Conservation (phyloP, 2,113 vertebrate genomes). For the Cichladusa arquata region DNA sequence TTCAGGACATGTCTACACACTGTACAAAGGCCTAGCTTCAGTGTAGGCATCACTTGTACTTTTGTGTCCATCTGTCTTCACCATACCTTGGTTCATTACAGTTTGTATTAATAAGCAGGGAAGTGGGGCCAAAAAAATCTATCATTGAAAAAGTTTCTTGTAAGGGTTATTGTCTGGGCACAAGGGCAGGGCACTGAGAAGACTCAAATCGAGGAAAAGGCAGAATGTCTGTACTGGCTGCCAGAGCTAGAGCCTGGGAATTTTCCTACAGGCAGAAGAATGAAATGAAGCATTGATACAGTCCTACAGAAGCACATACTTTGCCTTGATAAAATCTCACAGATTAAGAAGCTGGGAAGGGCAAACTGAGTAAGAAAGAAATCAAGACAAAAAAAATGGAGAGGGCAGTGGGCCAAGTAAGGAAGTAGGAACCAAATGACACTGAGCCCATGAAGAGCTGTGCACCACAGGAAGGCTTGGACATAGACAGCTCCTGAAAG, state of each 20-base stretch:
- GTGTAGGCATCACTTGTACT: neutral
- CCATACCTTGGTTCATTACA: neutral
- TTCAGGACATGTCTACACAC: neutral
- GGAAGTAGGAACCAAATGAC: neutral
- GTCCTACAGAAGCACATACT: slow-evolving; percentile 1
- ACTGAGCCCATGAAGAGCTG: neutral
- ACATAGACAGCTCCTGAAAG: neutral
- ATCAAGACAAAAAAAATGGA: neutral
- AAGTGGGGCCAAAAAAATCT: neutral
- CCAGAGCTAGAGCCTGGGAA: slow-evolving; percentile 18
- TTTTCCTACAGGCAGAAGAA: slow-evolving; percentile 29
- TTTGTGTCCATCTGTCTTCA: neutral
- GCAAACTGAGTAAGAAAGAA: slow-evolving; percentile 7
- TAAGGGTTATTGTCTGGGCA: neutral
- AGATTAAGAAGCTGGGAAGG: slow-evolving; percentile 10
- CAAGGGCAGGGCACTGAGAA: neutral
- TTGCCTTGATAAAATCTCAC: slow-evolving; percentile 45
- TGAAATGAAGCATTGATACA: slow-evolving; percentile 31
- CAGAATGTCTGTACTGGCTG: neutral
- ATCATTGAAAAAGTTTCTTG: neutral
- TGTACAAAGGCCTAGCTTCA: neutral
- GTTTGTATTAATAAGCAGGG: neutral
- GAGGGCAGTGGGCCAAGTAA: slow-evolving; percentile 1
- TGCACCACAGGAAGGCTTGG: neutral
- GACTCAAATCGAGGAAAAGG: neutral